Base-by-base conservation (phyloP, 2,113 vertebrate genomes). In the Pungitius pungitius region DNA sequence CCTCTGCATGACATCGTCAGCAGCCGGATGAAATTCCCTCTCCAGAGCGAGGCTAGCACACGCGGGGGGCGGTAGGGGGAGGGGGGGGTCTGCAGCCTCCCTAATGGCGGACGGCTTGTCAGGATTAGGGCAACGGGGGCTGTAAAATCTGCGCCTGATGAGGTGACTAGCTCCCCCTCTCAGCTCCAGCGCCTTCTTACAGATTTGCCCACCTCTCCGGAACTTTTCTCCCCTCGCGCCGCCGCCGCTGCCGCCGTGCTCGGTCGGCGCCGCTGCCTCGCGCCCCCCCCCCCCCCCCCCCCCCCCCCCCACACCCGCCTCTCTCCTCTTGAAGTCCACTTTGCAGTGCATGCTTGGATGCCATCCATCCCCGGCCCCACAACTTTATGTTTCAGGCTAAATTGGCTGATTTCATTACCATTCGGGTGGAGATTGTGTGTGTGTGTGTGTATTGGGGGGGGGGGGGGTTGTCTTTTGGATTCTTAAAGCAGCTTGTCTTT, bases 71-170 rank as follows among this genome's bases (percentile, higher is more conserved):
- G 35, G 14, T 33, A 37, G 47, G 65, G 7, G 62, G 39, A 42
- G 39, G 12, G 51, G 65, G 43, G 60, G 64, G 67, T 49, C 67
- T 26, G 59, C 76, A 47, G 85, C 39, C 60, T 80, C 85, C 77
- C 83, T 86, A 90, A 92, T 87, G 81, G 90, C 51, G 70, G 74
- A 80, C 78, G 71, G 89, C 90, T 90, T 93, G 92, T 93, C 92
- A 93, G 93, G 92, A 94, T 93, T 93, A 94, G 82, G 88, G 82
- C 90, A 80, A 90, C 83, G 61, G 88, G 85, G 91, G 91, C 88
- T 89, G 88, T 90, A 90, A 92, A 92, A 91, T 93, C 89, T 91
- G 75, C 80, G 90, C 83, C 91, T 92, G 91, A 94, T 93, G 92
- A 94, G 90, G 91, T 91, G 91, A 93, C 88, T 88, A 63, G 88